Conservation (phyloP, 2,888 invertebrate genomes). For the Lasioglossum lativentre region DNA sequence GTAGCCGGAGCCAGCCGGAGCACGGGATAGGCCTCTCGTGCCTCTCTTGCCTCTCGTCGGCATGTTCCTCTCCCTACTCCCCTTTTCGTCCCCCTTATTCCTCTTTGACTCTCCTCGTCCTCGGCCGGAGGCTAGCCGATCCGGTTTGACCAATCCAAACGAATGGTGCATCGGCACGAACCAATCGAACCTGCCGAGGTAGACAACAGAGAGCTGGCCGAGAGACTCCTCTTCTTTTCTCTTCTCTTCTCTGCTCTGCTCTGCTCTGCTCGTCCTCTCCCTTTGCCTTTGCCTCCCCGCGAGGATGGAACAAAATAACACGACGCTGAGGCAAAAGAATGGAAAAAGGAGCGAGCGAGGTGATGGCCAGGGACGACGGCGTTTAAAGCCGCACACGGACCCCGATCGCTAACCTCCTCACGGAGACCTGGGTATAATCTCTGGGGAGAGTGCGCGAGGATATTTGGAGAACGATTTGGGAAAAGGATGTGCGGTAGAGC, state of each 20-base stretch:
- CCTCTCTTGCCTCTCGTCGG: not conserved
- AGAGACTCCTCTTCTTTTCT: not conserved
- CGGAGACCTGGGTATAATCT: conserved; percentile 19
- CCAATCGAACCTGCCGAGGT: conserved; percentile 64
- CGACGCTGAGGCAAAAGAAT: conserved; percentile 24
- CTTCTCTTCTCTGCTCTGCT: too few relatives aligned
- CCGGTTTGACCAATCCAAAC: conserved; percentile 71
- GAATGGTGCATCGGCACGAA: conserved; percentile 62
- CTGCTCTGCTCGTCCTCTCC: not conserved
- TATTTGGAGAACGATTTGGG: not conserved
- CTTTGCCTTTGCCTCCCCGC: not conserved
- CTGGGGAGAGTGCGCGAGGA: not conserved
- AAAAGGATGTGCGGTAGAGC: not conserved
- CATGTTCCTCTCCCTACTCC: not conserved
- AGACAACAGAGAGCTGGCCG: conserved; percentile 38
- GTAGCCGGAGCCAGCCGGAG: conserved; percentile 62
- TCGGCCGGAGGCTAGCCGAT: conserved; percentile 65
- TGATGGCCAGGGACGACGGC: conserved; percentile 35
- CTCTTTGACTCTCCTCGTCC: not conserved
- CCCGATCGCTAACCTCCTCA: not conserved
- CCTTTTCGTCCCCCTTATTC: not conserved
- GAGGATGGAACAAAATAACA: conserved; percentile 26
- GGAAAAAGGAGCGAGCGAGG: conserved; percentile 29
- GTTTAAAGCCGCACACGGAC: conserved; percentile 35
- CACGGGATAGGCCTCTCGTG: conserved; percentile 52